phyloP scores from a whole-genome alignment of 2,888 invertebrate genomes.

The Atethmia centrago region DNA sequence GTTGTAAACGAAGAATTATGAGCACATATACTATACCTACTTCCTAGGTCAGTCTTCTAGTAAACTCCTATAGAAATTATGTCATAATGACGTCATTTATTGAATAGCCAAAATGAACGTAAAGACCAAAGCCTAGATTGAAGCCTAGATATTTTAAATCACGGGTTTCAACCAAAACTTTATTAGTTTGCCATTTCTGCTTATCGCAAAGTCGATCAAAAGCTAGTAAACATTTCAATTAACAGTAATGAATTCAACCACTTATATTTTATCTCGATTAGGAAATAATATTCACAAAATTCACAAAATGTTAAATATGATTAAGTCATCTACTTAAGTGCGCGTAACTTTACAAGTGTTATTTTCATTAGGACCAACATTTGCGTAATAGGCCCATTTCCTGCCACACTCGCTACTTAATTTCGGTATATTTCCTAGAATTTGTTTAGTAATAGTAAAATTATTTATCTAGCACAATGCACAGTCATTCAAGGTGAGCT shows the following conservation, averaged over 20 bases:
- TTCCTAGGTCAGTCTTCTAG: neutral
- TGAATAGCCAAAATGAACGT: neutral
- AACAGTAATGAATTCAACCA: slow-evolving; percentile 27
- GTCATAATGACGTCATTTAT: too few relatives aligned
- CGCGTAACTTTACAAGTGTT: slow-evolving; percentile 21
- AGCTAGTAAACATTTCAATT: slow-evolving; percentile 14
- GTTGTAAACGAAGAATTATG: slow-evolving; percentile 43
- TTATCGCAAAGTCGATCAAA: slow-evolving; percentile 1
- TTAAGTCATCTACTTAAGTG: slow-evolving; percentile 20
- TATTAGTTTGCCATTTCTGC: neutral
- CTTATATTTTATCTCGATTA: slow-evolving; percentile 21
- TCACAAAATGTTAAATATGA: slow-evolving; percentile 18
- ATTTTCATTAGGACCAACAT: slow-evolving; percentile 34
- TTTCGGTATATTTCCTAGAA: slow-evolving; percentile 28
- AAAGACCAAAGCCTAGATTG: neutral
- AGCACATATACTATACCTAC: neutral
- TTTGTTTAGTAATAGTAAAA: slow-evolving; percentile 37
- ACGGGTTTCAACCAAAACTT: too few relatives aligned
- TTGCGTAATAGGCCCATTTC: slow-evolving; percentile 43
- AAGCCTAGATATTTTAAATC: neutral
- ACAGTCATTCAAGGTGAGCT: slow-evolving; percentile 53
- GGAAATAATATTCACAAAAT: slow-evolving; percentile 19
- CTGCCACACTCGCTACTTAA: slow-evolving; percentile 1
- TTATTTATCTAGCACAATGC: slow-evolving; percentile 54
- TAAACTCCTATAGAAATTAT: neutral